These are phyloP conservation scores for Lissocephala sabroskyi DNA, from an alignment of 2,888 invertebrate genomes.

Conservation along the genomic window DNA sequence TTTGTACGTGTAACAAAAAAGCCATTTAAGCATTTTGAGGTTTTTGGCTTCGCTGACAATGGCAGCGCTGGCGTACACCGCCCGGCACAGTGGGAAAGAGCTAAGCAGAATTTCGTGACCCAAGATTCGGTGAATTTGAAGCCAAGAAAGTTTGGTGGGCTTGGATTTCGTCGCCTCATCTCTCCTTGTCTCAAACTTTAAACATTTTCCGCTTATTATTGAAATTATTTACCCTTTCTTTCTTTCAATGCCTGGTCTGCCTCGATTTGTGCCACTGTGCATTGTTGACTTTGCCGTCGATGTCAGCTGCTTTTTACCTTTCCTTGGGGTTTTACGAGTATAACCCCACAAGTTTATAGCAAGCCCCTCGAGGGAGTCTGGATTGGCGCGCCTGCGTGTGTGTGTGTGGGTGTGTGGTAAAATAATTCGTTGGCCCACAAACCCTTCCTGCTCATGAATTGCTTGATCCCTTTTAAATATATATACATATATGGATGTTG, in stretches of 20 bases:
- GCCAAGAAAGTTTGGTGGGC: too few species aligned
- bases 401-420: slow-evolving; percentile 9
- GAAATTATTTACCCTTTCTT: too few species aligned
- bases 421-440: background rate
- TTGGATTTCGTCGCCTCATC: too few species aligned
- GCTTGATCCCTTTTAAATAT: slow-evolving; percentile 61
- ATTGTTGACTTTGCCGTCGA: too few species aligned
- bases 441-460: slow-evolving; percentile 3
- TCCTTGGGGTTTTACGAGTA: slow-evolving; percentile 35
- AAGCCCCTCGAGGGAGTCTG: too few species aligned
- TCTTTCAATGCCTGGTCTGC: too few species aligned
- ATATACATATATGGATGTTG: slow-evolving; percentile 18
- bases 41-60: slow-evolving; percentile 13
- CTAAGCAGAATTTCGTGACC: too few species aligned
- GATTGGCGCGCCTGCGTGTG: slow-evolving; percentile 17
- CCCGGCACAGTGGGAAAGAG: too few species aligned
- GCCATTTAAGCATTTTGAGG: slow-evolving; percentile 65
- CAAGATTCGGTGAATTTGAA: too few species aligned
- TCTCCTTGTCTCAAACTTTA: too few species aligned
- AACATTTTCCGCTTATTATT: too few species aligned
- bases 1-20: slow-evolving; percentile 65
- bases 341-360: slow-evolving; percentile 62
- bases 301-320: slow-evolving; percentile 29
- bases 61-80: slow-evolving; percentile 16
- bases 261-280: slow-evolving; percentile 12